Conservation (phyloP, 2,113 vertebrate species). For the Tragelaphus strepsiceros region DNA sequence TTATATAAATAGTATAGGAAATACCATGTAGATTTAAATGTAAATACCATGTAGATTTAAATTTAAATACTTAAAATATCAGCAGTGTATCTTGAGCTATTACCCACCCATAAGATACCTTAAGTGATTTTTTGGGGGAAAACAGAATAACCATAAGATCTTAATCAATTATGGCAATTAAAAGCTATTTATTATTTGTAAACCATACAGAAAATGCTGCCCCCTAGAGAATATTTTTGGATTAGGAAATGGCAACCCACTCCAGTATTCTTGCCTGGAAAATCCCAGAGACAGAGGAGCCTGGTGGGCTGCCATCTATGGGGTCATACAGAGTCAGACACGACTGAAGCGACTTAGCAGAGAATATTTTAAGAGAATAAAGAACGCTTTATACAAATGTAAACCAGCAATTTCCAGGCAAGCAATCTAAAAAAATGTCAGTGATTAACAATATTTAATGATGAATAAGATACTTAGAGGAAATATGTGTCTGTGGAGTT, state of each 20-base stretch:
- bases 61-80: not conserved
- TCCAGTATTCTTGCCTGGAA: too few species aligned
- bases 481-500: not conserved
- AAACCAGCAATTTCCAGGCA: not conserved
- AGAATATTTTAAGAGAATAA: not conserved
- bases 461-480: not conserved
- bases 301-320: too few species aligned
- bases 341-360: not conserved
- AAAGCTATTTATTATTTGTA: constrained; percentile 25
- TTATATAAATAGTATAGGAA: not conserved
- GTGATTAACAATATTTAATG: not conserved
- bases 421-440: not conserved
- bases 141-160: not conserved
- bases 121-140: not conserved
- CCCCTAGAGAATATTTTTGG: not conserved
- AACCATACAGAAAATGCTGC: constrained; percentile 20
- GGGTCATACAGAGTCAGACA: too few species aligned
- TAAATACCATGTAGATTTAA: not conserved
- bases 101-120: not conserved
- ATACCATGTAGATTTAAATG: not conserved
- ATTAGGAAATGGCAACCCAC: too few species aligned
- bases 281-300: too few species aligned
- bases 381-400: not conserved
- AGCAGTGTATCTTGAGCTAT: not conserved
- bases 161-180: not conserved